phyloP scores from a whole-genome alignment of 2,888 invertebrate genomes.

The Papilio demoleus region DNA sequence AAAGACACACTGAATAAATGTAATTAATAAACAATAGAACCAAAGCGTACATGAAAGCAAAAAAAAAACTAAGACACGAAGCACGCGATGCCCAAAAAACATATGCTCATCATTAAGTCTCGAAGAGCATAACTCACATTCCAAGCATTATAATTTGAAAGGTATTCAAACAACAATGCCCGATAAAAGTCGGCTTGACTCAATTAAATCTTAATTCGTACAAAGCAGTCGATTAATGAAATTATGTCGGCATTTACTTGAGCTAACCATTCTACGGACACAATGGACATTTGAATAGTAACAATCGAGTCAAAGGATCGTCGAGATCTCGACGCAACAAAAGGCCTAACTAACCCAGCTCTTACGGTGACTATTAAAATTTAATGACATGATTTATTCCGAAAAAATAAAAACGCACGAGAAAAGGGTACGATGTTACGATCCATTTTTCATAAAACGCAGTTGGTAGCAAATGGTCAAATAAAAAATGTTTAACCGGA shows the following conservation, averaged over 20 bases:
- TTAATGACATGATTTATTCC: slow-evolving; percentile 83
- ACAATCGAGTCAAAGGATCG: slow-evolving; percentile 78
- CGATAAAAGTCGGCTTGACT: slow-evolving; percentile 72
- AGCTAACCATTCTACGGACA: slow-evolving; percentile 72
- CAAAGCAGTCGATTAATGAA: slow-evolving; percentile 82
- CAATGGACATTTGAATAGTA: slow-evolving; percentile 78
- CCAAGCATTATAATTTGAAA: slow-evolving; percentile 63
- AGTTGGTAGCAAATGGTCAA: slow-evolving; percentile 83
- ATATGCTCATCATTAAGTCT: slow-evolving; percentile 73
- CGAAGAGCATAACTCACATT: slow-evolving; percentile 72
- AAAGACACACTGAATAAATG: slow-evolving; percentile 8
- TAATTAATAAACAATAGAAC: slow-evolving; percentile 24
- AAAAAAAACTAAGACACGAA: slow-evolving; percentile 48
- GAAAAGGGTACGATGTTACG: slow-evolving; percentile 82
- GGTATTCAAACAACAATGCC: slow-evolving; percentile 61
- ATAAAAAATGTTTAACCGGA: slow-evolving; percentile 81
- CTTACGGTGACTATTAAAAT: slow-evolving; percentile 81
- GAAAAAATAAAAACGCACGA: slow-evolving; percentile 70
- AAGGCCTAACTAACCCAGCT: slow-evolving; percentile 79
- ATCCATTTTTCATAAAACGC: slow-evolving; percentile 83
- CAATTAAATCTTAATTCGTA: slow-evolving; percentile 83
- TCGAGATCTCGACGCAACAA: slow-evolving; percentile 73
- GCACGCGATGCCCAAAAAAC: slow-evolving; percentile 67
- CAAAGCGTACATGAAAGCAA: slow-evolving; percentile 48
- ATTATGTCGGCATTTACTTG: slow-evolving; percentile 82